A percentile compares a stretch with the other conserved stretches of the same genome.
Evolutionary conservation across 2,888 invertebrate genomes (phyloP).

Genomic region (Cacoxenus indagator): DNA sequence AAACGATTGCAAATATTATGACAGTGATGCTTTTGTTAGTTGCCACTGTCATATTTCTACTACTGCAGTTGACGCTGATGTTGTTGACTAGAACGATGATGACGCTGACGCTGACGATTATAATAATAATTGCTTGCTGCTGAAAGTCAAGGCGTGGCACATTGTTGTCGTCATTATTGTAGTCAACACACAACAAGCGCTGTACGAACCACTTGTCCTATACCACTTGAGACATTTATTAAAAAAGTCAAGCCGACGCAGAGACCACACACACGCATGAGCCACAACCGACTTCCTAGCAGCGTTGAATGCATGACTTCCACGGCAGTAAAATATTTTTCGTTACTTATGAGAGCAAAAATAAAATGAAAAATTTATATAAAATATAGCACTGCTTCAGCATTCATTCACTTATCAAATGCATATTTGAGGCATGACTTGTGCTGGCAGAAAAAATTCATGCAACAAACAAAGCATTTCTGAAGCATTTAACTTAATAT

Average conservation of each 20-base stretch:
- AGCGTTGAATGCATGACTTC: neutral
- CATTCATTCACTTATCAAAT: slow-evolving; percentile 3
- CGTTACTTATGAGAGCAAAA: neutral
- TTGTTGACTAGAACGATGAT: neutral
- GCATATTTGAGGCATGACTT: neutral
- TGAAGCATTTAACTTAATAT: slow-evolving; percentile 3
- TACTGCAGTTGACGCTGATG: neutral
- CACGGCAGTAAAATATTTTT: neutral
- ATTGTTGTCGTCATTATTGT: slow-evolving; percentile 27
- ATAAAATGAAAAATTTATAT: neutral
- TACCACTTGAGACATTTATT: slow-evolving; percentile 15
- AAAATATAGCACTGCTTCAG: neutral
- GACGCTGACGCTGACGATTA: neutral
- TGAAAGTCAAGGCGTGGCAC: slow-evolving; percentile 17
- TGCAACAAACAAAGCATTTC: neutral
- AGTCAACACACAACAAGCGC: slow-evolving; percentile 17
- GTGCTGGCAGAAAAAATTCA: neutral
- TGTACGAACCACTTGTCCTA: slow-evolving; percentile 2
- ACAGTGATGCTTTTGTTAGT: neutral
- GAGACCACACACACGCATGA: neutral
- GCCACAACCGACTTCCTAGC: neutral
- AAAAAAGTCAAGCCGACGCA: slow-evolving; percentile 4
- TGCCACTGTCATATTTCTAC: neutral
- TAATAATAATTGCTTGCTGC: slow-evolving; percentile 9
- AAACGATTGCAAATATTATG: slow-evolving; percentile 18